Evolutionary conservation across 2,797 vertebrate species (phyloP).

Genomic region (Urocyon cinereoargenteus): DNA sequence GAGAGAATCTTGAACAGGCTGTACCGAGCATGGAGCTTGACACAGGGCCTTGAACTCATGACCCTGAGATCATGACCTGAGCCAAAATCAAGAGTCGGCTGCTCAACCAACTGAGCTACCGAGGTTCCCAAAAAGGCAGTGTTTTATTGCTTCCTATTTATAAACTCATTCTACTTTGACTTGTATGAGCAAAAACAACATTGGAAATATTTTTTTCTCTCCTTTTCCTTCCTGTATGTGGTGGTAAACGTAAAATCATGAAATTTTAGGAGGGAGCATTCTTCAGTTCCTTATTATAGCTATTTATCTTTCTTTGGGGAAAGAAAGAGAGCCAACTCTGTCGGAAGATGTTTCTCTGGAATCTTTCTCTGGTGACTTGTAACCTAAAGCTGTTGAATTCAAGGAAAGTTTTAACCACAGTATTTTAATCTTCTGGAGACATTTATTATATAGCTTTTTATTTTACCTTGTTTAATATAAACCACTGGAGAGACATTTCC

Average conservation of each 20-base stretch:
- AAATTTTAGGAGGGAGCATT: constrained; percentile 39
- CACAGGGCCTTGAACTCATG: background rate
- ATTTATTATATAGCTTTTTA: constrained; percentile 77
- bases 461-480: constrained; percentile 81
- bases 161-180: constrained; percentile 59
- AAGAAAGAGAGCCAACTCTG: background rate
- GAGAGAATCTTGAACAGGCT: background rate
- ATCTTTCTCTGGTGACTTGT: constrained; percentile 74
- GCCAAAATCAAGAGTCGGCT: background rate
- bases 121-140: background rate
- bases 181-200: constrained; percentile 15
- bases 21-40: accelerated
- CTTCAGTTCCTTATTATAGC: constrained; percentile 66
- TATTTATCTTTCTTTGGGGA: constrained; percentile 66
- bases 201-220: background rate
- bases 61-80: background rate
- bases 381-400: constrained; percentile 75
- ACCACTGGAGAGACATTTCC: constrained; percentile 70
- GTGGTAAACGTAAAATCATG: constrained; percentile 56
- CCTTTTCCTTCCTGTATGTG: background rate
- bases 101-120: background rate
- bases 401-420: constrained; percentile 73
- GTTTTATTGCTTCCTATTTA: constrained; percentile 58
- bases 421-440: constrained; percentile 80
- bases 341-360: constrained; percentile 58